phyloP scores from a whole-genome alignment of 2,113 vertebrate genomes.

The Dicaeum eximium region DNA sequence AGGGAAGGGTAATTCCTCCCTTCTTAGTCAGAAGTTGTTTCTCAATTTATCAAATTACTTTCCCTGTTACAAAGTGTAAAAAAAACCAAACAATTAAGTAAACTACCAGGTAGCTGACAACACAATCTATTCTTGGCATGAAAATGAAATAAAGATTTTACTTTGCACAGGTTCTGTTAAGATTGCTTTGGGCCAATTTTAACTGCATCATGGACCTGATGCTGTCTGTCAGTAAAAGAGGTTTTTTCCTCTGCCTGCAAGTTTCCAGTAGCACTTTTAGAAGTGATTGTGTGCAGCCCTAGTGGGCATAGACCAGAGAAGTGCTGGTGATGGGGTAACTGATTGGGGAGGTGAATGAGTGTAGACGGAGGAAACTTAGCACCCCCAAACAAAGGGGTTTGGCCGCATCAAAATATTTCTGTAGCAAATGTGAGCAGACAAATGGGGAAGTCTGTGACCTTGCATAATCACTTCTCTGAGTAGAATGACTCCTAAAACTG shows the following conservation, averaged over 20 bases:
- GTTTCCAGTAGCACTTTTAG: neutral
- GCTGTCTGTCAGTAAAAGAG: neutral
- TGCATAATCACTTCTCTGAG: neutral
- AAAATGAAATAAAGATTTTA: neutral
- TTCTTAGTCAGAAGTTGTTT: neutral
- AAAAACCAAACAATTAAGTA: neutral
- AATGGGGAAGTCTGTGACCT: neutral
- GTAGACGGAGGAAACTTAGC: neutral
- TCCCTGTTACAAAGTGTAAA: neutral
- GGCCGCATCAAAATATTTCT: neutral
- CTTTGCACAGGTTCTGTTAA: neutral
- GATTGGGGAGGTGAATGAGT: neutral
- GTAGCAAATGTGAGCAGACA: neutral
- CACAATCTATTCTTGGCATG: neutral
- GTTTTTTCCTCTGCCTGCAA: neutral
- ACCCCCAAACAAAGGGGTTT: neutral
- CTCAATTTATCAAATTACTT: neutral
- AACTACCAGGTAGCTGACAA: neutral
- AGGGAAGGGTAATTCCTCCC: neutral
- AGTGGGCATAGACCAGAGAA: neutral
- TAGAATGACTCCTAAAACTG: neutral
- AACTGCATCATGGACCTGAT: neutral
- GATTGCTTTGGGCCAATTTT: neutral
- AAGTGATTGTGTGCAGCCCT: neutral
- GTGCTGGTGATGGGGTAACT: neutral